Base-by-base conservation (phyloP, 1,140 invertebrate species). In the Sycophila sp. region DNA sequence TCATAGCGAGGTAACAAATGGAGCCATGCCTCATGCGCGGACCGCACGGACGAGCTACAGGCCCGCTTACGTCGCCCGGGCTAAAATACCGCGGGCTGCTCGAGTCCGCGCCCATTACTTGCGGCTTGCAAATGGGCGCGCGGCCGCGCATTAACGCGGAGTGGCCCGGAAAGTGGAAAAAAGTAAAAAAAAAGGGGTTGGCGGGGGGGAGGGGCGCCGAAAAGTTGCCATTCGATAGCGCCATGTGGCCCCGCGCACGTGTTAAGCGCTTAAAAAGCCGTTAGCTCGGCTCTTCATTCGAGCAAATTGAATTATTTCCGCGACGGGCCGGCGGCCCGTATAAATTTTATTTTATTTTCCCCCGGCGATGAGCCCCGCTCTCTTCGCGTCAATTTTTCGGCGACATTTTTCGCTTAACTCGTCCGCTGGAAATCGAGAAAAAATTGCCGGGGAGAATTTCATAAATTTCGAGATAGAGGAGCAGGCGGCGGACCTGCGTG, bases 1-100 rank as follows among this genome's bases (percentile, higher is more conserved):
- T 75, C 64, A 63, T 63, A 66, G 26, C 68, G 56, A 62, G 64
- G 63, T 82, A 79, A 82, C 79, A 82, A 82, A 84, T 83, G 81
- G 77, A 78, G 75, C 77, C 76, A 81, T 84, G 75, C 73, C 71
- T 84, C 80, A 82, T 78, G 63, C 74, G 72, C n/a, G 58, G 78
- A 73, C 74, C 75, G 68, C n/a, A n/a, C 68, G 72, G 56, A 66
- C 73, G 73, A 67, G 74, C 64, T 71, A n/a, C n/a, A n/a, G 53
- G 55, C 58, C 36, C 47, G 66, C 68, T 71, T 49, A n/a, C 24
- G 30, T 5, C 24, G 45, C 24, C 2, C 11, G 67, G 62, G 68
- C 64, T 82, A 69, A 83, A 81, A 80, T 81, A 82, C 75, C 74
- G 75, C 60, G 74, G 70, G 72, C 76, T 72, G 75, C 73, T n/a